Percentiles rank a stretch among this genome's conserved stretches.
Conservation (phyloP, 1,140 invertebrate genomes). For the Augochlora pura region DNA sequence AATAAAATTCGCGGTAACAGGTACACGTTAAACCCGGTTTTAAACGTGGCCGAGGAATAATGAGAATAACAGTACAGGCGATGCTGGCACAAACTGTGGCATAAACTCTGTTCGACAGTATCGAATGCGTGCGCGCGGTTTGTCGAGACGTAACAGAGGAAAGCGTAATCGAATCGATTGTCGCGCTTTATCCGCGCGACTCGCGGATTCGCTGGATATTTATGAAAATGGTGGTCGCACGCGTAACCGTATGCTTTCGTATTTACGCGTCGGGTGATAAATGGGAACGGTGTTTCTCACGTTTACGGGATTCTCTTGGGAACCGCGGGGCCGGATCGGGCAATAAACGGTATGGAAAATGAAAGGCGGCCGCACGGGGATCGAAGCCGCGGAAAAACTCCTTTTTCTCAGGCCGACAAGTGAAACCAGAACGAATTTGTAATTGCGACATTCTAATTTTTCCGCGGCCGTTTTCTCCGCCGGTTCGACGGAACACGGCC, state of each 20-base stretch:
- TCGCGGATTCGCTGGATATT: too few relatives aligned
- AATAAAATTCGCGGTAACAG: too few relatives aligned
- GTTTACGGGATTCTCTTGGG: conserved; percentile 45
- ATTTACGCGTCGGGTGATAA: not conserved
- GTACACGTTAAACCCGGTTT: too few relatives aligned
- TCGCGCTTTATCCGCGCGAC: too few relatives aligned
- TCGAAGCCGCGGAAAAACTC: conserved; percentile 31
- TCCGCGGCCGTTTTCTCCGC: not conserved
- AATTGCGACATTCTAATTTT: conserved; percentile 20
- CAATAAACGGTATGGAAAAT: conserved; percentile 37
- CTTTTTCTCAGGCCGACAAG: conserved; percentile 26
- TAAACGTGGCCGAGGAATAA: too few relatives aligned
- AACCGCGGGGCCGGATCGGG: conserved; percentile 8
- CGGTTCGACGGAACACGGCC: not conserved
- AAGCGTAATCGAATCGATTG: too few relatives aligned
- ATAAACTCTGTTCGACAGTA: too few relatives aligned
- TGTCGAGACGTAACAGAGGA: too few relatives aligned
- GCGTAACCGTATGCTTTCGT: not conserved
- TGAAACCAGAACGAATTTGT: conserved; percentile 39
- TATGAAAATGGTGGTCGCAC: too few relatives aligned
- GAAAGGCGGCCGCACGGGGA: conserved; percentile 24
- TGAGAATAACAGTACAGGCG: too few relatives aligned
- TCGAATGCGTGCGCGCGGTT: too few relatives aligned
- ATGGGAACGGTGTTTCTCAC: conserved; percentile 25
- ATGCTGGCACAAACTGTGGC: too few relatives aligned